These are phyloP conservation scores for Geotrypetes seraphini DNA, from an alignment of 2,797 vertebrate species.

Conservation along the genomic window DNA sequence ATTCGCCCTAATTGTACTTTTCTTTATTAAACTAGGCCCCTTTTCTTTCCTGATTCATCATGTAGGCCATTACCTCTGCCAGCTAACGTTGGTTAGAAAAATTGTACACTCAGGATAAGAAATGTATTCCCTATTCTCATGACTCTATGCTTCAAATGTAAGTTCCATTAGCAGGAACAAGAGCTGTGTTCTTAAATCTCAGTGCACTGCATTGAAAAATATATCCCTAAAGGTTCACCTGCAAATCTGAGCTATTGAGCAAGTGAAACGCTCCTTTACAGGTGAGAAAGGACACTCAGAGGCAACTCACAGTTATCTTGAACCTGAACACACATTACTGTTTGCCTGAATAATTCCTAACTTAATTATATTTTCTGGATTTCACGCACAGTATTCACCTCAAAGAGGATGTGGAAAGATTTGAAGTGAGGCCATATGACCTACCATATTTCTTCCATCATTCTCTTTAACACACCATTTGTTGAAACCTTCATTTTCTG, in stretches of 20 bases:
- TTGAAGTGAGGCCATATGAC: slow-evolving; percentile 9
- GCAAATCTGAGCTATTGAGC: slow-evolving; percentile 51
- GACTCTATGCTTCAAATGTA: no score
- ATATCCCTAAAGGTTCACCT: slow-evolving; percentile 45
- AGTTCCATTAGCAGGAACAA: slow-evolving; percentile 35
- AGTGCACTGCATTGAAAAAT: slow-evolving; percentile 37
- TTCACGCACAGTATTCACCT: slow-evolving; percentile 4
- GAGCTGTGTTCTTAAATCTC: slow-evolving; percentile 30
- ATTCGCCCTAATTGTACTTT: no score
- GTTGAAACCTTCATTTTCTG: slow-evolving; percentile 15
- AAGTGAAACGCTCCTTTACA: slow-evolving; percentile 48
- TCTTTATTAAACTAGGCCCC: no score
- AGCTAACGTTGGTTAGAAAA: no score
- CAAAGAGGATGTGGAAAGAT: background rate
- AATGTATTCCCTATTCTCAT: no score
- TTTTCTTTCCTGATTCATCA: no score
- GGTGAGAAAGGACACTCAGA: slow-evolving; percentile 40
- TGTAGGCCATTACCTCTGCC: no score
- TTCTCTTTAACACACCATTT: slow-evolving; percentile 24
- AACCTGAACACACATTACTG: slow-evolving; percentile 23
- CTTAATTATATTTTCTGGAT: slow-evolving; percentile 33
- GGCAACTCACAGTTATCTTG: slow-evolving; percentile 36
- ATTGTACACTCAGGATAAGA: no score
- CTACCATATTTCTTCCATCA: slow-evolving; percentile 22
- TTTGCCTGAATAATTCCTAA: slow-evolving; percentile 33